Percentiles rank a stretch among this genome's conserved stretches.
These are phyloP conservation scores for Drosophila eohydei DNA, from an alignment of 2,888 invertebrate genomes.

Conservation along the genomic window DNA sequence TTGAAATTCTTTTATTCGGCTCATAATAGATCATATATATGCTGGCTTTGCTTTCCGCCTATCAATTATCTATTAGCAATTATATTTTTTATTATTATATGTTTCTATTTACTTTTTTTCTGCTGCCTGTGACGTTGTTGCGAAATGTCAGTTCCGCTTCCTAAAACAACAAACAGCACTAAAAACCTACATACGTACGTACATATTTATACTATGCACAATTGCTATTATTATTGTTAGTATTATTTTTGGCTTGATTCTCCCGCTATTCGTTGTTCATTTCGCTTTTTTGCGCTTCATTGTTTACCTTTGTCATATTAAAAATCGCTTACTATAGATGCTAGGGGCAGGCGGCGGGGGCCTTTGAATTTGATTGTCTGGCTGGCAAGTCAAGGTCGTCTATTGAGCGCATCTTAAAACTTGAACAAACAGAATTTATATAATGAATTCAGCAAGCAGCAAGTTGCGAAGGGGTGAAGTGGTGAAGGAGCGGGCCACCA, in stretches of 20 bases:
- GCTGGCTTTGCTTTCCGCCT: constrained; percentile 33
- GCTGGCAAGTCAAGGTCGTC: constrained; percentile 63
- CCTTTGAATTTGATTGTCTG: constrained; percentile 33
- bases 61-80: constrained; percentile 35
- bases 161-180: constrained; percentile 58
- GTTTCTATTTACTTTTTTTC: constrained; percentile 25
- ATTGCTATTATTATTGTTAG: constrained; percentile 60
- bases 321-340: constrained; percentile 68
- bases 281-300: constrained; percentile 51
- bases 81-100: constrained; percentile 8
- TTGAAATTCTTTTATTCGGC: neutral
- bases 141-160: constrained; percentile 72
- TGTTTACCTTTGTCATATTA: constrained; percentile 73
- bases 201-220: constrained; percentile 31
- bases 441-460: constrained; percentile 21
- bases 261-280: constrained; percentile 24
- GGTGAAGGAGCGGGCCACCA: neutral
- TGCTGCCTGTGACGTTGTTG: constrained; percentile 43
- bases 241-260: constrained; percentile 31
- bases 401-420: constrained; percentile 69
- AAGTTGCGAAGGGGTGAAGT: neutral
- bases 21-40: constrained; percentile 7
- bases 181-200: constrained; percentile 42
- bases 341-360: neutral
- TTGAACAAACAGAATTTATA: constrained; percentile 29